Percentiles rank a stretch among this genome's conserved stretches.
These are phyloP conservation scores for Pygoscelis adeliae DNA, from an alignment of 2,113 vertebrate species.

Conservation along the genomic window DNA sequence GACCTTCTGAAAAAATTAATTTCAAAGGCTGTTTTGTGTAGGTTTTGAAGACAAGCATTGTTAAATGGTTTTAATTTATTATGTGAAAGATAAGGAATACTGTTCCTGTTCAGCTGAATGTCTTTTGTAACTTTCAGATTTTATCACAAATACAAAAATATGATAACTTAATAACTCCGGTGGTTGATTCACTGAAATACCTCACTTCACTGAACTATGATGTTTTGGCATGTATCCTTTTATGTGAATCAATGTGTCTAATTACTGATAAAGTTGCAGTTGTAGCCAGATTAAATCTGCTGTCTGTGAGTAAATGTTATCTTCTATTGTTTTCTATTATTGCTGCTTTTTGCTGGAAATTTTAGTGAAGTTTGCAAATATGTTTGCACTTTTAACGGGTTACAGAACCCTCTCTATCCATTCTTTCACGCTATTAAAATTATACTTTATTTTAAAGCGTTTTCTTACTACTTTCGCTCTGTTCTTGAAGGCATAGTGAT, in stretches of 20 bases:
- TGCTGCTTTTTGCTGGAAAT: not conserved
- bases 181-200: constrained; percentile 98
- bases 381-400: not conserved
- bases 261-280: not conserved
- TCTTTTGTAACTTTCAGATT: constrained; percentile 80
- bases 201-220: constrained; percentile 98
- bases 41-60: not conserved
- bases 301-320: not conserved
- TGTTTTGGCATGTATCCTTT: constrained; percentile 98
- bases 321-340: not conserved
- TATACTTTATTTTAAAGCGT: not conserved
- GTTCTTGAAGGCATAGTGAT: not conserved
- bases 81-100: not conserved
- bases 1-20: not conserved
- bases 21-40: not conserved
- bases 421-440: not conserved
- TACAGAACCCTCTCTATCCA: not conserved
- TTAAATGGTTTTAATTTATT: not conserved
- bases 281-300: not conserved
- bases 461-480: not conserved
- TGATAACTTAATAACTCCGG: constrained; percentile 95
- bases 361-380: not conserved
- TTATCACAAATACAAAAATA: constrained; percentile 99
- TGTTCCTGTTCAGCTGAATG: not conserved
- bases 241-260: not conserved